Conservation (phyloP, 2,113 vertebrate genomes). For the Chrysochloris asiatica region DNA sequence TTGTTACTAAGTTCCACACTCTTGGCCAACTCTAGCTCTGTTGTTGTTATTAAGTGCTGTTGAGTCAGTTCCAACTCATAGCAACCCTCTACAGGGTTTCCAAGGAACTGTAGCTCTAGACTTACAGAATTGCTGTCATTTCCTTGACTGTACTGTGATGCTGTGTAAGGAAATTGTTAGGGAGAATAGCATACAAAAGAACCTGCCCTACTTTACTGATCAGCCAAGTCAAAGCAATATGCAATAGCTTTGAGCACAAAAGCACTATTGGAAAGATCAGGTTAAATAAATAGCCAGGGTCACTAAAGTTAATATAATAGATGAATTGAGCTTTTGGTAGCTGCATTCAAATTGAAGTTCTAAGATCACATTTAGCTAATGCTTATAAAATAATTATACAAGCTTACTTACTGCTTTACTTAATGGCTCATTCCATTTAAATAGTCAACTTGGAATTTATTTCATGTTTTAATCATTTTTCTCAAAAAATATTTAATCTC, state of each 20-base stretch:
- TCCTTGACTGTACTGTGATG: background rate
- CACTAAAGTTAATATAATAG: background rate
- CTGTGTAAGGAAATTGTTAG: background rate
- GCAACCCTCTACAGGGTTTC: too few species aligned
- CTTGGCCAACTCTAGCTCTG: background rate
- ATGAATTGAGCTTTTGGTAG: background rate
- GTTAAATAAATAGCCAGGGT: background rate
- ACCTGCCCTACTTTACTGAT: background rate
- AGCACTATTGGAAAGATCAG: background rate
- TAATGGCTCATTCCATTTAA: constrained; percentile 17
- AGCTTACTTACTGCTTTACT: background rate
- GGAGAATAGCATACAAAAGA: constrained; percentile 34
- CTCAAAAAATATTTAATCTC: constrained; percentile 42
- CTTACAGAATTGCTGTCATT: background rate
- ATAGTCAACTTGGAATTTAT: background rate
- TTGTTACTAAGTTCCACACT: background rate
- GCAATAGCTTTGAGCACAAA: background rate
- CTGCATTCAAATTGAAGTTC: background rate
- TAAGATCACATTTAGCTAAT: background rate
- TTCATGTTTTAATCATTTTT: background rate
- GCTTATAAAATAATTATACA: background rate
- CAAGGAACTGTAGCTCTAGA: too few species aligned
- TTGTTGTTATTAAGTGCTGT: too few species aligned
- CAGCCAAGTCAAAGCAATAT: background rate
- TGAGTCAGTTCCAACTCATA: too few species aligned